Evolutionary conservation across 2,797 vertebrate species (phyloP).

Genomic region (Borostomias antarcticus): DNA sequence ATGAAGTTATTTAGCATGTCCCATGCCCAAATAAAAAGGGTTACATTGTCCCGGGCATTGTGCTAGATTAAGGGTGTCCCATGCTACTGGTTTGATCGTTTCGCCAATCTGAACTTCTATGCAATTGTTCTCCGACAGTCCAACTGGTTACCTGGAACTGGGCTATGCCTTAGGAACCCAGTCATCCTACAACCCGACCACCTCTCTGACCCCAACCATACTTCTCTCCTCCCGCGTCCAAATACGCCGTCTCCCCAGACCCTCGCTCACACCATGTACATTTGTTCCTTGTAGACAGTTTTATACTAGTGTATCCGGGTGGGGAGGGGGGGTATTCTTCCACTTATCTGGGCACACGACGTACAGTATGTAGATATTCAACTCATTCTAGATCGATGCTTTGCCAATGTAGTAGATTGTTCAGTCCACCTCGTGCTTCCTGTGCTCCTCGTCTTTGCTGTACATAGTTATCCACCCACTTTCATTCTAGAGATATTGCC

Average conservation of each 20-base stretch:
- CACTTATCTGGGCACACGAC: conserved; percentile 58
- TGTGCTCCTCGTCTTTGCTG: conserved; percentile 59
- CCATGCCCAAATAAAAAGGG: conserved; percentile 47
- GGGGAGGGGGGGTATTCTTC: conserved; percentile 55
- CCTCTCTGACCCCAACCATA: conserved; percentile 26
- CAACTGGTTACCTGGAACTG: conserved; percentile 64
- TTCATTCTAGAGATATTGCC: conserved; percentile 76
- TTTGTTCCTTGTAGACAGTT: conserved; percentile 56
- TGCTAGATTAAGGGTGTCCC: conserved; percentile 51
- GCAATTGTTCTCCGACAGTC: conserved; percentile 73
- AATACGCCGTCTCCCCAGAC: conserved; percentile 24
- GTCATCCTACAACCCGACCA: conserved; percentile 36
- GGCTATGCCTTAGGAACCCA: conserved; percentile 72
- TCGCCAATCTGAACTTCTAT: conserved; percentile 68
- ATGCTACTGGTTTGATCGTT: conserved; percentile 35
- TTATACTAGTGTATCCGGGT: conserved; percentile 69
- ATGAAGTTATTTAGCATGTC: conserved; percentile 13
- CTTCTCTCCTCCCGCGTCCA: conserved; percentile 33
- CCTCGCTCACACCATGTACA: conserved; percentile 52
- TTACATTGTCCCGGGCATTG: conserved; percentile 52
- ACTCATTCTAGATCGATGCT: conserved; percentile 57
- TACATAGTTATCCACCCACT: conserved; percentile 64
- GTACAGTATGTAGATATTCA: conserved; percentile 45
- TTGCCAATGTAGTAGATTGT: conserved; percentile 73
- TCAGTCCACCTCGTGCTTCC: conserved; percentile 74